phyloP scores from a whole-genome alignment of 2,888 invertebrate genomes.

The Leistus spinibarbis region DNA sequence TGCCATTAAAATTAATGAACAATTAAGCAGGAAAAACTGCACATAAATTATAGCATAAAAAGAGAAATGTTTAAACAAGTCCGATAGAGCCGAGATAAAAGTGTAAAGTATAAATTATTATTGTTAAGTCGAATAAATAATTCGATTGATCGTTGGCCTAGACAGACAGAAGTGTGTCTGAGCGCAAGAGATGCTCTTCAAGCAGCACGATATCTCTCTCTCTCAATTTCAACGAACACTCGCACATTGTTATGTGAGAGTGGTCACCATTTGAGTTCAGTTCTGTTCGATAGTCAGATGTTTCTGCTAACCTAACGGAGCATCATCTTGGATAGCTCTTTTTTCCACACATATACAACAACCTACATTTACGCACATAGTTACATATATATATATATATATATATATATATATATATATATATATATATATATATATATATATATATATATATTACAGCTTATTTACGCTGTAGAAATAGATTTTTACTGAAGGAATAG shows the following conservation, averaged over 20 bases:
- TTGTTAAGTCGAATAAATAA: background rate
- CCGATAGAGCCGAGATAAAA: background rate
- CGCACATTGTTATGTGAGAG: background rate
- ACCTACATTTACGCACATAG: constrained; percentile 10
- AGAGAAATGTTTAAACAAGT: background rate
- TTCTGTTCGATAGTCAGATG: background rate
- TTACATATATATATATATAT: background rate
- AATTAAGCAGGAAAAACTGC: background rate
- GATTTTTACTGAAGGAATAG: too few species aligned
- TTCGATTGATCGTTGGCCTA: constrained; percentile 4
- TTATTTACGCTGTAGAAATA: too few species aligned
- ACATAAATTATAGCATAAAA: background rate
- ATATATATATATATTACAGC: background rate
- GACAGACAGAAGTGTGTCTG: background rate
- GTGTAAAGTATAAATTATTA: background rate
- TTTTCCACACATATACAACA: background rate
- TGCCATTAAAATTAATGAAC: background rate
- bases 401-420: background rate
- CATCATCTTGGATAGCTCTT: background rate
- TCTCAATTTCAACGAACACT: background rate
- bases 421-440: background rate
- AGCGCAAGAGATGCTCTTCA: background rate
- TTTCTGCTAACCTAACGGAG: background rate
- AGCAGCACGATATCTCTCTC: background rate
- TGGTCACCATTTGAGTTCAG: background rate